Percentiles rank a stretch among this genome's conserved stretches.
phyloP scores from a whole-genome alignment of 2,113 vertebrate species.

The Tragelaphus strepsiceros region DNA sequence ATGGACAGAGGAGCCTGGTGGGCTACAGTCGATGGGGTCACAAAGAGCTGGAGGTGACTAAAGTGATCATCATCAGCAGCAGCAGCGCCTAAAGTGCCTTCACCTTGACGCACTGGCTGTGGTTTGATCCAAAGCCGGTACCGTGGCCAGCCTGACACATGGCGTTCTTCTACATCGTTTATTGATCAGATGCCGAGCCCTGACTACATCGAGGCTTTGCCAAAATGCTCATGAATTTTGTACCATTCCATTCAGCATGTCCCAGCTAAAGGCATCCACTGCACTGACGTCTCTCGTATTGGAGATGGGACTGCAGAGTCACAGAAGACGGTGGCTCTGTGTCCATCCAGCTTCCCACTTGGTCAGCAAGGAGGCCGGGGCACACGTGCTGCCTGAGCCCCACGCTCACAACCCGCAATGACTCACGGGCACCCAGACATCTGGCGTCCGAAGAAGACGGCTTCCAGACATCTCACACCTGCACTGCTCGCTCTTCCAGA shows the following conservation, averaged over 20 bases:
- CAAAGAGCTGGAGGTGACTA: neutral
- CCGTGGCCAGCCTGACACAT: neutral
- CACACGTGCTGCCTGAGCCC: rapidly evolving
- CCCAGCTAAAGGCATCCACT: too few relatives aligned
- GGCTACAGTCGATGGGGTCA: neutral
- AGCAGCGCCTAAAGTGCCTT: neutral
- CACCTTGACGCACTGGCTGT: rapidly evolving
- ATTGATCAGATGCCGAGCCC: too few relatives aligned
- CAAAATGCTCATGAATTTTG: neutral
- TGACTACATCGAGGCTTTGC: too few relatives aligned
- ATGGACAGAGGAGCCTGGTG: neutral
- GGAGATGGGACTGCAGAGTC: rapidly evolving
- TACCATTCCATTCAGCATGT: neutral
- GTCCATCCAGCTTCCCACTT: rapidly evolving
- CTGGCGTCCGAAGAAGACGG: neutral
- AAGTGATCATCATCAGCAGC: rapidly evolving
- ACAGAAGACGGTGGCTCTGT: rapidly evolving
- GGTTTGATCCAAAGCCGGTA: neutral
- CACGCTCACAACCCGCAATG: rapidly evolving
- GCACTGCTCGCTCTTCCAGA: rapidly evolving
- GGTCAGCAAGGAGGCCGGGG: neutral
- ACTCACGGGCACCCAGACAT: rapidly evolving
- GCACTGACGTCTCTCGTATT: rapidly evolving
- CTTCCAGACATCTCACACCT: neutral
- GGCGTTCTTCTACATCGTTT: rapidly evolving